phyloP scores from a whole-genome alignment of 2,113 vertebrate genomes.

The Syngnathus typhle region DNA sequence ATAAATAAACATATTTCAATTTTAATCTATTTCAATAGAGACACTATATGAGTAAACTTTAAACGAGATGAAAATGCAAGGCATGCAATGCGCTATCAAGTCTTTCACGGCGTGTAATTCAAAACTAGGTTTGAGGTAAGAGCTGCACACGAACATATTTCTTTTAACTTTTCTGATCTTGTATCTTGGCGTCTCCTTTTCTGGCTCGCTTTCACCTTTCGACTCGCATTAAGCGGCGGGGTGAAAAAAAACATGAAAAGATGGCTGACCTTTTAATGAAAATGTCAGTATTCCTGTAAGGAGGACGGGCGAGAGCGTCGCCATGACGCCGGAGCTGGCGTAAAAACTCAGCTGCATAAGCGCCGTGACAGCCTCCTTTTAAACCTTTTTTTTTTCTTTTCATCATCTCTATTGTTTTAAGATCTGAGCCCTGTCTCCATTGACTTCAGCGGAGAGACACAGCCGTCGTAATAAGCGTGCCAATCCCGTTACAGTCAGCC shows the following conservation, averaged over 20 bases:
- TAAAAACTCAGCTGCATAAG: constrained; percentile 48
- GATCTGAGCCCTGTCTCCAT: constrained; percentile 8
- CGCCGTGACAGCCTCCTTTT: constrained; percentile 30
- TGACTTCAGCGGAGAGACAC: not conserved
- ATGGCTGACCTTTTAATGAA: constrained; percentile 83
- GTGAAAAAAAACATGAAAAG: constrained; percentile 78
- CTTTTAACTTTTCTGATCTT: constrained; percentile 52
- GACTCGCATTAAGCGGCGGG: constrained; percentile 81
- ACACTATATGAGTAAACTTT: too few species aligned
- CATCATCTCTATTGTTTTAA: not conserved
- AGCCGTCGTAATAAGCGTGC: constrained; percentile 1
- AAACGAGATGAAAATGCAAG: not conserved
- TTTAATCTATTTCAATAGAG: too few species aligned
- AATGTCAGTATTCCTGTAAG: constrained; percentile 73
- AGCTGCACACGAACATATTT: constrained; percentile 40
- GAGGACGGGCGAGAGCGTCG: constrained; percentile 38
- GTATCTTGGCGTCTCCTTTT: constrained; percentile 45
- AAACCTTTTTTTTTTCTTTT: constrained; percentile 45
- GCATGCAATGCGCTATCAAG: constrained; percentile 7
- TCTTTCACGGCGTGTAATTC: constrained; percentile 31
- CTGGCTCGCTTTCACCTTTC: constrained; percentile 70
- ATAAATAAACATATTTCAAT: too few species aligned
- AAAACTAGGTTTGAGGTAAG: constrained; percentile 48
- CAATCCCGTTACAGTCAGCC: constrained; percentile 1
- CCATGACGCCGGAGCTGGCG: constrained; percentile 52